Evolutionary conservation across 2,797 vertebrate species (phyloP).

Genomic region (Cynopterus sphinx): DNA sequence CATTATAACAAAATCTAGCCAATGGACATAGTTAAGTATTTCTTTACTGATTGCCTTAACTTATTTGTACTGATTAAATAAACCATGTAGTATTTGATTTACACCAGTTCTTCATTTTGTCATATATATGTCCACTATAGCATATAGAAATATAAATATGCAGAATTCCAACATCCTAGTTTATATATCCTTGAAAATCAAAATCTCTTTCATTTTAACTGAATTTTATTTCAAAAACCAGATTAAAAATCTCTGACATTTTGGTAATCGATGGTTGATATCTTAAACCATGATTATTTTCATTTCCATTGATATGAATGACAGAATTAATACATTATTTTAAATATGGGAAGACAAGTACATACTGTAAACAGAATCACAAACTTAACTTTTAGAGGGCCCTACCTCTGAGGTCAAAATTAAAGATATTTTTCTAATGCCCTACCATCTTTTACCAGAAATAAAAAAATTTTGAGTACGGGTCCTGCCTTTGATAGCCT

Average conservation of each 20-base stretch:
- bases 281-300: background rate
- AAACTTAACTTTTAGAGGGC: background rate
- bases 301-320: background rate
- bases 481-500: background rate
- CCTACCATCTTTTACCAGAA: background rate
- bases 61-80: background rate
- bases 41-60: background rate
- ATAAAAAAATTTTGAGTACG: background rate
- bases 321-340: background rate
- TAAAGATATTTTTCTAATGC: background rate
- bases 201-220: background rate
- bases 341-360: background rate
- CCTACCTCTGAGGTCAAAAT: background rate
- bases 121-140: no score
- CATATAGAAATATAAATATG: background rate
- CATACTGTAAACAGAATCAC: background rate
- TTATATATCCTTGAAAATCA: conserved; percentile 14
- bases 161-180: background rate
- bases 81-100: background rate
- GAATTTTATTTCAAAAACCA: conserved; percentile 19
- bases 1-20: background rate
- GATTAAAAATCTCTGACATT: background rate
- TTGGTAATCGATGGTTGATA: background rate
- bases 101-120: background rate
- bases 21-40: background rate